These are phyloP conservation scores for Simalia tracyae DNA, from an alignment of 2,797 vertebrate species.

Conservation along the genomic window DNA sequence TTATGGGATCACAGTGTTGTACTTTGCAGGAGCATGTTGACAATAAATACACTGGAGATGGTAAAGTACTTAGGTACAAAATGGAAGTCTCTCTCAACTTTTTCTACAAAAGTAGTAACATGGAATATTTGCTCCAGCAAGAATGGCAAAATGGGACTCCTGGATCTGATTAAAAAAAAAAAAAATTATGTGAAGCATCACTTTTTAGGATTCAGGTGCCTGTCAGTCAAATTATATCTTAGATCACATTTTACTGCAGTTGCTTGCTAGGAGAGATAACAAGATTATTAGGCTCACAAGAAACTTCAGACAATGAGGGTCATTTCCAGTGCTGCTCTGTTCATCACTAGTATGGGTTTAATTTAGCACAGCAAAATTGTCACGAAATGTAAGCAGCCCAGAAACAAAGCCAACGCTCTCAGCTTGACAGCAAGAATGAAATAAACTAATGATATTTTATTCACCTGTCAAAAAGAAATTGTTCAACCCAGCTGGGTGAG, in stretches of 20 bases:
- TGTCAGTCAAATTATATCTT: constrained; percentile 5
- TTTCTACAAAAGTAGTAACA: background rate
- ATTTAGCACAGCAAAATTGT: constrained; percentile 52
- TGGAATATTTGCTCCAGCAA: background rate
- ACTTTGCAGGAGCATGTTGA: background rate
- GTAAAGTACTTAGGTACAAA: background rate
- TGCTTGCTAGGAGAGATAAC: constrained; percentile 30
- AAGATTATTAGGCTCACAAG: constrained; percentile 19
- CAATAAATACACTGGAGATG: background rate
- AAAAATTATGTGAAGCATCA: constrained; percentile 26
- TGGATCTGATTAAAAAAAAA: constrained; percentile 20
- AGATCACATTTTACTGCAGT: constrained; percentile 17
- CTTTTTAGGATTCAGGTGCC: constrained; percentile 38
- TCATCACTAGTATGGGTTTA: constrained; percentile 35
- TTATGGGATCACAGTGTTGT: background rate
- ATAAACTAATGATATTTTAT: constrained; percentile 39
- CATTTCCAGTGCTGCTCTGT: constrained; percentile 1
- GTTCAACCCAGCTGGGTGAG: constrained; percentile 36
- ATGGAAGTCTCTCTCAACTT: background rate
- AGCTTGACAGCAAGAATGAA: constrained; percentile 31
- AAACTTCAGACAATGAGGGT: background rate
- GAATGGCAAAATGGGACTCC: background rate
- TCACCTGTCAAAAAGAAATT: constrained; percentile 38
- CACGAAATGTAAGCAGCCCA: constrained; percentile 31
- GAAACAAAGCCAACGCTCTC: constrained; percentile 35